phyloP scores from a whole-genome alignment of 2,888 invertebrate genomes.

The Tenthredo mesomela region DNA sequence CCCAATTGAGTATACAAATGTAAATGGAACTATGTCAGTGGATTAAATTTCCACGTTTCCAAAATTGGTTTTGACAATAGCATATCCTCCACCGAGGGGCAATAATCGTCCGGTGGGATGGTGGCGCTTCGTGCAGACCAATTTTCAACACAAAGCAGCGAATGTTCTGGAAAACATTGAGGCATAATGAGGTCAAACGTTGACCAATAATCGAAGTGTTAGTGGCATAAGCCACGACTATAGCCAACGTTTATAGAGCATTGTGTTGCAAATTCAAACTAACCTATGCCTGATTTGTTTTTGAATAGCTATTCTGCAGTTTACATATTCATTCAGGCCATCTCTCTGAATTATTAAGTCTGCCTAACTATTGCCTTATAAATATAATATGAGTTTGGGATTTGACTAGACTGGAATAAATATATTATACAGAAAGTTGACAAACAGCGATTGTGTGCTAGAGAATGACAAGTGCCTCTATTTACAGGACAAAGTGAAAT shows the following conservation, averaged over 20 bases:
- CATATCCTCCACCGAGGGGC: background rate
- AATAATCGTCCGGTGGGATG: background rate
- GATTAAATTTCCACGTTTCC: slow-evolving; percentile 17
- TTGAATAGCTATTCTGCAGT: slow-evolving; percentile 54
- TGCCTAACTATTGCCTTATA: background rate
- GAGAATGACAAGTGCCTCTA: background rate
- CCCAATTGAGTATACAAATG: background rate
- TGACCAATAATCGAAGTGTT: slow-evolving; percentile 51
- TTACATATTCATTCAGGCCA: background rate
- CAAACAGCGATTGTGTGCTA: background rate
- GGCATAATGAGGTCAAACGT: slow-evolving; percentile 54
- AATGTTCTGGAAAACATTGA: slow-evolving; percentile 53
- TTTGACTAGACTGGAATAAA: background rate
- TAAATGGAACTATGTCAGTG: background rate
- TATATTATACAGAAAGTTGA: background rate
- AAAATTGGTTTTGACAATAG: slow-evolving; percentile 10
- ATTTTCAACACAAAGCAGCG: slow-evolving; percentile 42
- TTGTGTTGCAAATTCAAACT: slow-evolving; percentile 60
- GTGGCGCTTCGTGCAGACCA: background rate
- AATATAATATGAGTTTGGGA: background rate
- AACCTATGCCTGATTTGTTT: slow-evolving; percentile 58
- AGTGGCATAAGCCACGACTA: slow-evolving; percentile 43
- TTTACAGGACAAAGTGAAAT: slow-evolving; percentile 1
- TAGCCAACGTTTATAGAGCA: slow-evolving; percentile 54
- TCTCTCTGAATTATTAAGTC: background rate